Conservation (phyloP, 1,140 invertebrate genomes). For the fruit fly (Drosophila melanogaster) region Release_6_plus_ISO1_MT NT_033777.3:30126501-30127000, state of each 20-base stretch:
- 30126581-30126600: constrained; percentile 53
- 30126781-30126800: constrained; percentile 42
- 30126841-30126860: constrained; percentile 78
- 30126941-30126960: constrained; percentile 73
- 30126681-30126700: constrained; percentile 75
- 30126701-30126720: constrained; percentile 78
- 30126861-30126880: constrained; percentile 69
- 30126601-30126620: constrained; percentile 73
- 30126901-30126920: constrained; percentile 36
- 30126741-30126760: constrained; percentile 42
- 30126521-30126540: constrained; percentile 71
- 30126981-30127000: constrained; percentile 13
- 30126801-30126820: constrained; percentile 68
- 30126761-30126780: not conserved
- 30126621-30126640: constrained; percentile 77
- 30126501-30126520: constrained; percentile 72
- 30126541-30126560: constrained; percentile 73
- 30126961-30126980: constrained; percentile 1
- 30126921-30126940: constrained; percentile 82
- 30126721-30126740: constrained; percentile 73
- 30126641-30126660: constrained; percentile 66
- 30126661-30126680: constrained; percentile 50
- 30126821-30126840: constrained; percentile 70
- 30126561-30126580: constrained; percentile 68
- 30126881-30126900: constrained; percentile 78